Base-by-base conservation (phyloP, 2,888 invertebrate species). In the Endotricha flammealis region DNA sequence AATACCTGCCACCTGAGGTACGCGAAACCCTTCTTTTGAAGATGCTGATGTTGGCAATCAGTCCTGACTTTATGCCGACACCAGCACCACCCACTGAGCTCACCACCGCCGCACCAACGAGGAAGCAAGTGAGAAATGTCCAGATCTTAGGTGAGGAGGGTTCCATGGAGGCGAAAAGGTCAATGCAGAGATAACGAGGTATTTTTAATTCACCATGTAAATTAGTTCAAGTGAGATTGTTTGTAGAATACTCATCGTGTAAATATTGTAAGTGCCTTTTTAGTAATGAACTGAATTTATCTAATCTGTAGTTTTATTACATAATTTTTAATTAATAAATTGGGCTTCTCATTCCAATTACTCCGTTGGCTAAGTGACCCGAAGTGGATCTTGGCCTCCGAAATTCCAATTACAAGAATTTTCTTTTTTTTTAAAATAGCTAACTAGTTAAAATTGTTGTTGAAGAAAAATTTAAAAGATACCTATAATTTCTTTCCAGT, bases 31-130 rank as follows among this genome's bases (percentile, higher is more conserved):
- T 93, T 22, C 69, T 93, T 5, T 64, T 92, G 53, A 89, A 91
- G 56, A 93, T 93, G 93, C 72, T 93, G 16, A 90, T 93, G 60
- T 64, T 93, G 39, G 92, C 92, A 0, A 91, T 93, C 46, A 91
- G 91, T 61, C 90, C 91, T 4, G 90, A 91, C 53, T 81, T 66
- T 43, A 64, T 76, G 63, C 78, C 88, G 22, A 71, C 85, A 1
- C 71, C 76, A 3, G 69, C 74, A 1, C 78, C 88, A 0, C 71
- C 61, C 24, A 85, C 85, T 0, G 80, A 81, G 51, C 57, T 88
- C 32, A 86, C 87, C 11, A 86, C 87, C 2, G 82, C 88, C 1
- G 74, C 88, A 38, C 81, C 90, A 46, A 41, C 87, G 45, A 66
- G 89, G 48, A 88, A 88, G 48, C 91, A 91, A 34, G 89, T 92